Conservation (phyloP, 2,888 invertebrate species). For the Aphodius sticticus region DNA sequence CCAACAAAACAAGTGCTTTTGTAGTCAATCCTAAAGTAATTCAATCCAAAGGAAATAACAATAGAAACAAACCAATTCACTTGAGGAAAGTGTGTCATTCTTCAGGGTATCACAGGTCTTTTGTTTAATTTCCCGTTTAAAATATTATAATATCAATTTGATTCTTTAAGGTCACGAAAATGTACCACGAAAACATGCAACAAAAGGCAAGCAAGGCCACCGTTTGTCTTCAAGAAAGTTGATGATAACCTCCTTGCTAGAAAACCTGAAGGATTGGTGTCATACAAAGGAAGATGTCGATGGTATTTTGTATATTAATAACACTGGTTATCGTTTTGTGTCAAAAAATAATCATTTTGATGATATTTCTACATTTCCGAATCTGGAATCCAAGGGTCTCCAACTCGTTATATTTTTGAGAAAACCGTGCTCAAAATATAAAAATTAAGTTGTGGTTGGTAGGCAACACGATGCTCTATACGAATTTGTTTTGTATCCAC, state of each 20-base stretch:
- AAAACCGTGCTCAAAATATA: too few species aligned
- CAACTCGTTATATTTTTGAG: too few species aligned
- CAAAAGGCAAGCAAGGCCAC: conserved; percentile 32
- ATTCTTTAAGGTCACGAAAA: conserved; percentile 29
- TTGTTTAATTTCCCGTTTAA: not conserved
- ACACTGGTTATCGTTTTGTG: not conserved
- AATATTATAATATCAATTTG: not conserved
- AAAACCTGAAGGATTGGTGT: conserved; percentile 42
- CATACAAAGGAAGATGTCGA: conserved; percentile 31
- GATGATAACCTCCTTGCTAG: conserved; percentile 42
- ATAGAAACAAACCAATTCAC: conserved; percentile 48
- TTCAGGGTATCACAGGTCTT: conserved; percentile 62
- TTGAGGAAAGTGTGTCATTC: conserved; percentile 65
- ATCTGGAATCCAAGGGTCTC: too few species aligned
- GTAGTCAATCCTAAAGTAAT: conserved; percentile 59
- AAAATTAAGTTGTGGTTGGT: too few species aligned
- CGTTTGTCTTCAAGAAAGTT: conserved; percentile 42
- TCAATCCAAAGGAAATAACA: conserved; percentile 50
- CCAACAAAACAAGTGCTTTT: conserved; percentile 43
- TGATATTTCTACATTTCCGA: too few species aligned
- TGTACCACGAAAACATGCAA: conserved; percentile 27
- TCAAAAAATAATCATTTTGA: not conserved
- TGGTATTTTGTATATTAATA: conserved; percentile 26
- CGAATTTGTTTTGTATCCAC: too few species aligned
- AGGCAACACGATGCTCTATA: too few species aligned